phyloP scores from a whole-genome alignment of 92 coral and sea anemone genomes.

The Heteractis magnifica region DNA sequence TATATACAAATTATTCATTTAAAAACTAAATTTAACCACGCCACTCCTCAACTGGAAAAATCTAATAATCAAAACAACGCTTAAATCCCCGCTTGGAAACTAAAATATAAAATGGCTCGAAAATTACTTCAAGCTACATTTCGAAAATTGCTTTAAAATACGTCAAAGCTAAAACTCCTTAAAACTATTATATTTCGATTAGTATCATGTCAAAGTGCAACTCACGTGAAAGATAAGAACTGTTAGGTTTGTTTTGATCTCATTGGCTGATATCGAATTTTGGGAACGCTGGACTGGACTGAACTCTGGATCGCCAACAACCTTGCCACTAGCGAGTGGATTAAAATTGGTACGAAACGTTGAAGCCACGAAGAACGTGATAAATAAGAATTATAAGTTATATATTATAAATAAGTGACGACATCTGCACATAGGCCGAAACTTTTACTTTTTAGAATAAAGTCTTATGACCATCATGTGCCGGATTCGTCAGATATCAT shows the following conservation, averaged over 20 bases:
- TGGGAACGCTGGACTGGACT: too few species aligned
- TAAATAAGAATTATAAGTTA: too few species aligned
- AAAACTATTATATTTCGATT: not conserved
- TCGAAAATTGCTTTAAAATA: not conserved
- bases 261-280: not conserved
- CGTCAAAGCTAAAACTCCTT: not conserved
- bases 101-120: not conserved
- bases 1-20: not conserved
- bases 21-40: not conserved
- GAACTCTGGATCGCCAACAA: too few species aligned
- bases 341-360: too few species aligned
- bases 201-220: not conserved
- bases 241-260: not conserved
- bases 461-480: too few species aligned
- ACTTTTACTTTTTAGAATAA: too few species aligned
- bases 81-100: not conserved
- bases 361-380: too few species aligned
- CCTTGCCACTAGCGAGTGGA: too few species aligned
- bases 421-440: too few species aligned
- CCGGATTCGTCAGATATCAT: too few species aligned
- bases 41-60: not conserved
- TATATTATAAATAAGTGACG: too few species aligned
- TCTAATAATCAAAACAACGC: conserved; percentile 6
- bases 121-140: not conserved
- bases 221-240: not conserved